These are phyloP conservation scores for Opisthocomus hoazin DNA, from an alignment of 2,113 vertebrate genomes.

Conservation along the genomic window DNA sequence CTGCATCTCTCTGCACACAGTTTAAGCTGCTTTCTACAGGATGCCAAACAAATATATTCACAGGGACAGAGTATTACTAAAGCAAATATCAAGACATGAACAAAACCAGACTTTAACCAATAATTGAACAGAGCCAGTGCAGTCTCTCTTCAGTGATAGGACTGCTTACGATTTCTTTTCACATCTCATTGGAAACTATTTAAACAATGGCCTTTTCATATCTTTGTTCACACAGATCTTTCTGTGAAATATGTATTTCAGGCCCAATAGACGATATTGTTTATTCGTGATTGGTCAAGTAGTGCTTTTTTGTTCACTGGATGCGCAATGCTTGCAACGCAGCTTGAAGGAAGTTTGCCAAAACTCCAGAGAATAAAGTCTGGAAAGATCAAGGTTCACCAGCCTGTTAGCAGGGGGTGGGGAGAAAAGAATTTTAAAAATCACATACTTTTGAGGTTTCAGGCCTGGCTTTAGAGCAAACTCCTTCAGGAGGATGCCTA, in stretches of 20 bases:
- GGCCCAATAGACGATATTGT: background rate
- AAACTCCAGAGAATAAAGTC: background rate
- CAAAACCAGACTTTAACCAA: background rate
- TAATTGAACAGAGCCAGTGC: background rate
- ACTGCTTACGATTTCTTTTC: background rate
- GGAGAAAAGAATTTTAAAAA: too few species aligned
- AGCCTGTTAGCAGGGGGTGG: background rate
- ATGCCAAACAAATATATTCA: background rate
- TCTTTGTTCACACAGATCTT: background rate
- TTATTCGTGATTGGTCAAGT: background rate
- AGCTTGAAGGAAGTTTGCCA: background rate
- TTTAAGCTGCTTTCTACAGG: background rate
- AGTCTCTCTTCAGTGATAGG: background rate
- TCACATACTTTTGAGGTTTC: background rate
- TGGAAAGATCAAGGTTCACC: background rate
- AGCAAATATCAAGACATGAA: constrained; percentile 5
- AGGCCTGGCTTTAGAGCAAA: background rate
- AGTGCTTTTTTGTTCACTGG: background rate
- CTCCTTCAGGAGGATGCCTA: background rate
- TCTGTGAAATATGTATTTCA: background rate
- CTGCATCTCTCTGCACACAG: background rate
- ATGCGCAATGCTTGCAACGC: background rate
- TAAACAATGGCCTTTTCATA: background rate
- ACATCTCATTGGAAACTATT: background rate
- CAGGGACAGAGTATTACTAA: background rate